Evolutionary conservation across 2,888 invertebrate species (phyloP).

Genomic region (Lithophane ornitopus): DNA sequence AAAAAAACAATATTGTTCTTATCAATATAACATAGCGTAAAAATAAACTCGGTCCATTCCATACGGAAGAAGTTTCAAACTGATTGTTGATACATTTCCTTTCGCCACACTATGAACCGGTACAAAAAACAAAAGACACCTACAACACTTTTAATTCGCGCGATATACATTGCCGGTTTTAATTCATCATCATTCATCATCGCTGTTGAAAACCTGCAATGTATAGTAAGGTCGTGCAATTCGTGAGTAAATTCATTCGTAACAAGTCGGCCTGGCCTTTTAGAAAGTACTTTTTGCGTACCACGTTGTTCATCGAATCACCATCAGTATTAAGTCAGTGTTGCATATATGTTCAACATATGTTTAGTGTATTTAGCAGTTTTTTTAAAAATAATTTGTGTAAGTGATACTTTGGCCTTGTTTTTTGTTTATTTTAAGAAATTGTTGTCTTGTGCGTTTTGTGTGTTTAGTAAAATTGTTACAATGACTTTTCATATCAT

Average conservation of each 20-base stretch:
- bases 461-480: too few species aligned
- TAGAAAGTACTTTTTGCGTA: slow-evolving; percentile 57
- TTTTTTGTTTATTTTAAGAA: background rate
- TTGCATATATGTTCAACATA: slow-evolving; percentile 35
- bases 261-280: slow-evolving; percentile 31
- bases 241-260: slow-evolving; percentile 35
- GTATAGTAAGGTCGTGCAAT: slow-evolving; percentile 28
- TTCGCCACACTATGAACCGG: slow-evolving; percentile 40
- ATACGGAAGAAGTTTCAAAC: slow-evolving; percentile 5
- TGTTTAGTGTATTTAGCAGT: slow-evolving; percentile 25
- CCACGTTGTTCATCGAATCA: slow-evolving; percentile 54
- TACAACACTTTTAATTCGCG: background rate
- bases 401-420: slow-evolving; percentile 28
- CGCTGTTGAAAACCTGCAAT: slow-evolving; percentile 15
- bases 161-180: slow-evolving; percentile 44
- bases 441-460: background rate
- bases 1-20: slow-evolving; percentile 2
- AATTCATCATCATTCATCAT: background rate
- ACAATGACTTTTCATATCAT: too few species aligned
- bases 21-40: slow-evolving; percentile 25
- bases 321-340: slow-evolving; percentile 54
- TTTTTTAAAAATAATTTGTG: slow-evolving; percentile 14
- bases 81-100: slow-evolving; percentile 44
- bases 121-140: background rate
- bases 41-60: background rate